Conservation (phyloP, 1,140 invertebrate species). For the Nymphalis io region DNA sequence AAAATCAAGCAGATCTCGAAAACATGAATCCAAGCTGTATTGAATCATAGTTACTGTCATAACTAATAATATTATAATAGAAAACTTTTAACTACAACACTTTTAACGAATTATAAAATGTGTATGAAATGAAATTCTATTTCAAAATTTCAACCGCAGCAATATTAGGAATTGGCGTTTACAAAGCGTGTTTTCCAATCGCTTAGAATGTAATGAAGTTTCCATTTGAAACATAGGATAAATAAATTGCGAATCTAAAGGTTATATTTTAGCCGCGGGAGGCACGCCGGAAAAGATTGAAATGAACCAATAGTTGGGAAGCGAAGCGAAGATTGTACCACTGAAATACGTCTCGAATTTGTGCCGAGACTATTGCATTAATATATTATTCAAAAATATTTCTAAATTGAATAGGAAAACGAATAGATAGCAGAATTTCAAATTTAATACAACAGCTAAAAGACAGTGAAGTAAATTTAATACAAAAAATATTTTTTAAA, state of each 20-base stretch:
- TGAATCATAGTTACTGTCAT: no score
- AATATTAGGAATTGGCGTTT: neutral
- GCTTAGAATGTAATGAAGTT: conserved; percentile 23
- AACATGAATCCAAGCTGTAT: no score
- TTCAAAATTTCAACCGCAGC: neutral
- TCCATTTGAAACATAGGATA: conserved; percentile 29
- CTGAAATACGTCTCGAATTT: conserved; percentile 18
- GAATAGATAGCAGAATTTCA: neutral
- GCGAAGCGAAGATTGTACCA: conserved; percentile 7
- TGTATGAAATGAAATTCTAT: conserved; percentile 6
- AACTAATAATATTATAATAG: neutral
- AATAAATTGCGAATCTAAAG: conserved; percentile 25
- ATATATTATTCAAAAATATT: conserved; percentile 4
- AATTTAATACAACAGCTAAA: neutral
- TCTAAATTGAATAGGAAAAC: neutral
- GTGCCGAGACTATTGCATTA: neutral
- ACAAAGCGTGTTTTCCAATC: conserved; percentile 18
- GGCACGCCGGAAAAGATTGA: conserved; percentile 28
- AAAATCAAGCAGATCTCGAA: no score
- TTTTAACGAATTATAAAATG: neutral
- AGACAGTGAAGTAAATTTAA: no score
- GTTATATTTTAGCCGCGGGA: conserved; percentile 23
- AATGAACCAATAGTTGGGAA: conserved; percentile 24
- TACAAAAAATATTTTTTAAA: no score
- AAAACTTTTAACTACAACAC: neutral